These are phyloP conservation scores for Physocephala rufipes DNA, from an alignment of 2,888 invertebrate genomes.

Conservation along the genomic window DNA sequence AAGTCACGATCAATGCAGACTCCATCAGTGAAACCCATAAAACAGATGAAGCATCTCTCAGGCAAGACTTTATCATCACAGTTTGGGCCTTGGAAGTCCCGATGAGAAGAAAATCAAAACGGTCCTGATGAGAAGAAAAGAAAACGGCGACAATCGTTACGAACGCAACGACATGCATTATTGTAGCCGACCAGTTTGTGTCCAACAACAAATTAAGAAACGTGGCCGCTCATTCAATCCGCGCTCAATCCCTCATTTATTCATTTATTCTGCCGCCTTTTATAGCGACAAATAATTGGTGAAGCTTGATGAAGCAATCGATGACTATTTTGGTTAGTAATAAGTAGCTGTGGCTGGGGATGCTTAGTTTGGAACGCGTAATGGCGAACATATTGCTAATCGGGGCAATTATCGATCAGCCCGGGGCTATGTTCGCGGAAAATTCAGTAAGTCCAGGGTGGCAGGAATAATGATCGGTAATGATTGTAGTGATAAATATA, in stretches of 20 bases:
- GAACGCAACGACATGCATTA: neutral
- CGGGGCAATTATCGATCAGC: neutral
- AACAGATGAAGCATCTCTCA: neutral
- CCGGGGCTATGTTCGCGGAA: too few relatives aligned
- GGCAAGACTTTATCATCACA: neutral
- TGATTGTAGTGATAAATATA: too few relatives aligned
- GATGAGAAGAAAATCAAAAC: too few relatives aligned
- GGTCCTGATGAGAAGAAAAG: too few relatives aligned
- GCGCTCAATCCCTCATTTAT: too few relatives aligned
- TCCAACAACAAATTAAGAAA: slow-evolving; percentile 1
- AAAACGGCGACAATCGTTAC: neutral
- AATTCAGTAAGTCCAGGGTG: too few relatives aligned
- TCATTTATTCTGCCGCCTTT: slow-evolving; percentile 2
- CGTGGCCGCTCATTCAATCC: too few relatives aligned
- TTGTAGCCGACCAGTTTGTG: neutral
- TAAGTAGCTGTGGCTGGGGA: neutral
- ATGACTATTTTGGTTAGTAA: slow-evolving; percentile 16
- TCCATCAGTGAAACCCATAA: neutral
- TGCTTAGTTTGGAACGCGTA: slow-evolving; percentile 22
- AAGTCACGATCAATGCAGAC: neutral
- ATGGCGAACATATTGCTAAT: too few relatives aligned
- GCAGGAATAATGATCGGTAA: too few relatives aligned
- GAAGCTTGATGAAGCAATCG: slow-evolving; percentile 32
- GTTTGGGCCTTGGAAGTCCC: neutral
- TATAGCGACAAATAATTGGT: slow-evolving; percentile 25